Evolutionary conservation across 2,797 vertebrate genomes (phyloP).

Genomic region (Caiman crocodilus): DNA sequence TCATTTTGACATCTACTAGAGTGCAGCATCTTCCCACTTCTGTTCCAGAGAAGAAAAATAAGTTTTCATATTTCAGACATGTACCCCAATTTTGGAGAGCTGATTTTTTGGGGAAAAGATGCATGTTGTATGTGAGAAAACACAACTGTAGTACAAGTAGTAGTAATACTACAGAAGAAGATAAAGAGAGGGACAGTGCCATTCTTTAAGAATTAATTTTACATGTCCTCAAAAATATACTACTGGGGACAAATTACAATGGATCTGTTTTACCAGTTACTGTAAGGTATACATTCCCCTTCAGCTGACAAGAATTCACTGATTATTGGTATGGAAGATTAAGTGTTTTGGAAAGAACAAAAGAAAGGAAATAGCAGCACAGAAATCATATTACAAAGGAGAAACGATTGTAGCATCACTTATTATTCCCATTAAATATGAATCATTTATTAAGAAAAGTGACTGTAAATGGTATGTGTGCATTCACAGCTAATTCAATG

Average conservation of each 20-base stretch:
- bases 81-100: too few species aligned
- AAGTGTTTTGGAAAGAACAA: slow-evolving; percentile 73
- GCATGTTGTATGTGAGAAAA: too few species aligned
- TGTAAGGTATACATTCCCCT: slow-evolving; percentile 59
- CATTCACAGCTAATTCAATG: slow-evolving; percentile 43
- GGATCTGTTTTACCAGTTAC: slow-evolving; percentile 62
- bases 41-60: too few species aligned
- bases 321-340: slow-evolving; percentile 75
- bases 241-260: slow-evolving; percentile 50
- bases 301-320: slow-evolving; percentile 74
- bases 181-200: slow-evolving; percentile 12
- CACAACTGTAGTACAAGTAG: too few species aligned
- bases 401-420: slow-evolving; percentile 46
- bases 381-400: slow-evolving; percentile 64
- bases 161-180: too few species aligned
- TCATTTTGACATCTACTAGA: too few species aligned
- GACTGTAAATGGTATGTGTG: slow-evolving; percentile 48
- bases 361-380: slow-evolving; percentile 67
- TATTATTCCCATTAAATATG: slow-evolving; percentile 73
- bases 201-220: slow-evolving; percentile 53
- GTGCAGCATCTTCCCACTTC: too few species aligned
- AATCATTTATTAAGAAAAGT: slow-evolving; percentile 70
- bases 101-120: too few species aligned
- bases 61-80: too few species aligned
- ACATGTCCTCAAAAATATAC: slow-evolving; percentile 52